phyloP scores from a whole-genome alignment of 2,113 vertebrate genomes.

The Macrotus californicus region DNA sequence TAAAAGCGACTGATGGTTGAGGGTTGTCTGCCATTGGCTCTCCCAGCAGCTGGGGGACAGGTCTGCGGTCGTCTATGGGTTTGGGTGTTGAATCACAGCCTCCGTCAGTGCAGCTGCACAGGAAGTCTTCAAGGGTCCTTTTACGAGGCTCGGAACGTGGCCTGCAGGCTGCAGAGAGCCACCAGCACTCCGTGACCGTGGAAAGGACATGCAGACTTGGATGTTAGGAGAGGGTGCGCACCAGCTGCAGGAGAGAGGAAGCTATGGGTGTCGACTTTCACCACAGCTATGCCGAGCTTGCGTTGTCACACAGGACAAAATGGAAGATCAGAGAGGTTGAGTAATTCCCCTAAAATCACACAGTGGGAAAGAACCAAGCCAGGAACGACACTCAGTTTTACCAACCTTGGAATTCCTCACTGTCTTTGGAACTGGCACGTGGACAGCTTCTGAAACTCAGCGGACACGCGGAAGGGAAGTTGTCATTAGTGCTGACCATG shows the following conservation, averaged over 20 bases:
- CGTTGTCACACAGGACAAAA: background rate
- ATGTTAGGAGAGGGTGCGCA: rapidly evolving
- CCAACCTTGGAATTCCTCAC: background rate
- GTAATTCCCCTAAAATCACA: background rate
- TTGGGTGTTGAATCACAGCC: rapidly evolving
- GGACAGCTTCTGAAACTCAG: background rate
- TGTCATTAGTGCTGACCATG: rapidly evolving
- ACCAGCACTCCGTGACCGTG: rapidly evolving
- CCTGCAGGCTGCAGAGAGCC: background rate
- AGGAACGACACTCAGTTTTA: background rate
- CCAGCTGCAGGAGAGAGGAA: background rate
- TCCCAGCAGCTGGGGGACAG: too few species aligned
- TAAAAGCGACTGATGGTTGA: too few species aligned
- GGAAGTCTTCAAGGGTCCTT: background rate
- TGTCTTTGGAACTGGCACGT: background rate
- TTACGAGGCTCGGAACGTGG: background rate
- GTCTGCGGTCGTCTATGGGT: rapidly evolving
- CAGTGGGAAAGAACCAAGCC: background rate
- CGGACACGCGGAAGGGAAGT: rapidly evolving
- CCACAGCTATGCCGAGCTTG: background rate
- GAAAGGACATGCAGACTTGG: background rate
- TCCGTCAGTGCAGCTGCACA: background rate
- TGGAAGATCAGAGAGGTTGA: background rate
- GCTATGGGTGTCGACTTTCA: too few species aligned
- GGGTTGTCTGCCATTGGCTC: too few species aligned